These are phyloP conservation scores for Sepiola atlantica DNA, from an alignment of 2,888 invertebrate genomes.

Conservation along the genomic window DNA sequence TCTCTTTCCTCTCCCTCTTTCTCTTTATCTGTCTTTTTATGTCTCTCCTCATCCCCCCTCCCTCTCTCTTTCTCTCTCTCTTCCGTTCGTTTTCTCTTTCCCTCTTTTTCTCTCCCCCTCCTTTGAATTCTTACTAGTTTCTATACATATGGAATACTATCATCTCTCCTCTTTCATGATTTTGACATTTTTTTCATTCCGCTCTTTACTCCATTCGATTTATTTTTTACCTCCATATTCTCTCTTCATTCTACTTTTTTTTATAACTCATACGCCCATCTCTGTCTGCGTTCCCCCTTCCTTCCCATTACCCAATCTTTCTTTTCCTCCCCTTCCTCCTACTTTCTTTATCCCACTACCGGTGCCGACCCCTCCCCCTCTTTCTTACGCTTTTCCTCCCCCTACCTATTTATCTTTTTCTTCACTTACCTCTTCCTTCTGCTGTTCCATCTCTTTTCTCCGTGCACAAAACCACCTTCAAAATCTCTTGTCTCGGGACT, in stretches of 20 bases:
- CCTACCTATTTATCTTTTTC: neutral
- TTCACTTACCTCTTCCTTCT: neutral
- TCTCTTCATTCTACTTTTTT: conserved; percentile 14
- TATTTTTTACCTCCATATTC: neutral
- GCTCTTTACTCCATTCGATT: neutral
- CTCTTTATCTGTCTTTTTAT: too few species aligned
- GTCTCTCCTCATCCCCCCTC: neutral
- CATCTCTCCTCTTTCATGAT: neutral
- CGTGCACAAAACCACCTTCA: neutral
- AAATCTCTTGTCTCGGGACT: conserved; percentile 21
- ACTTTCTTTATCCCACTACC: neutral
- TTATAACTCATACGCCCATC: neutral
- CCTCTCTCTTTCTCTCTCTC: neutral
- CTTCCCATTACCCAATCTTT: neutral
- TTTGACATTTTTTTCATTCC: neutral
- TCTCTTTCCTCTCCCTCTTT: too few species aligned
- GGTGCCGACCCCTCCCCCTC: neutral
- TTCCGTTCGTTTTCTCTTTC: neutral
- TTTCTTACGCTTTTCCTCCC: neutral
- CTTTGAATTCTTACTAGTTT: neutral
- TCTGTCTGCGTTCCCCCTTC: neutral
- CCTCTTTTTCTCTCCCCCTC: neutral
- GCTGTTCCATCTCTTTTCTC: neutral
- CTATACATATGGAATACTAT: neutral
- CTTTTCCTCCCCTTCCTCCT: conserved; percentile 38